These are phyloP conservation scores for Smittia sp. DNA, from an alignment of 2,888 invertebrate genomes.

Conservation along the genomic window DNA sequence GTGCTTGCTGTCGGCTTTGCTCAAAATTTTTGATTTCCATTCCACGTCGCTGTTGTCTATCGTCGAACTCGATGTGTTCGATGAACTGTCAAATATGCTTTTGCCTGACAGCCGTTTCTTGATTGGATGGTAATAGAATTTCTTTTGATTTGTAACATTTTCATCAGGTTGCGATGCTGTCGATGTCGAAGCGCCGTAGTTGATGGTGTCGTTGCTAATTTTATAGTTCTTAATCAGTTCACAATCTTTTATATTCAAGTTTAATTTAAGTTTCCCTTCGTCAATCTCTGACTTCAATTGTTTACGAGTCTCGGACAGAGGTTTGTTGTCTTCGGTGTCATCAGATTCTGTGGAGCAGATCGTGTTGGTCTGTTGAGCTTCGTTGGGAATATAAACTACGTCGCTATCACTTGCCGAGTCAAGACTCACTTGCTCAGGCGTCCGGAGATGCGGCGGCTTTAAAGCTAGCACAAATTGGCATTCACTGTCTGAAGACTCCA, in stretches of 20 bases:
- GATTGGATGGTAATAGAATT: constrained; percentile 4
- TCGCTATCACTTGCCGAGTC: constrained; percentile 52
- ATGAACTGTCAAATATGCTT: constrained; percentile 21
- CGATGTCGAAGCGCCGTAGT: constrained; percentile 30
- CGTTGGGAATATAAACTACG: constrained; percentile 49
- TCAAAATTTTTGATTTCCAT: neutral
- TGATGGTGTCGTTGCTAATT: neutral
- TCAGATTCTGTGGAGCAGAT: neutral
- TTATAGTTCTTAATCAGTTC: neutral
- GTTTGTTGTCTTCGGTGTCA: constrained; percentile 36
- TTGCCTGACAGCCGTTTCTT: constrained; percentile 12
- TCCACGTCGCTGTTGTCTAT: neutral
- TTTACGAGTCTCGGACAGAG: neutral
- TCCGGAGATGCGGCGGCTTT: constrained; percentile 53
- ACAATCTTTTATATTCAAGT: neutral
- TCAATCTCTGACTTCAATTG: constrained; percentile 20
- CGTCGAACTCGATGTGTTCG: neutral
- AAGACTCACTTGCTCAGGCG: constrained; percentile 52
- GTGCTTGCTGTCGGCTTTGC: neutral
- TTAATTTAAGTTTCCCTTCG: neutral
- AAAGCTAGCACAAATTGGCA: constrained; percentile 52
- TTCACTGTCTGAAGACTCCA: constrained; percentile 45
- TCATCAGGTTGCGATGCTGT: constrained; percentile 1
- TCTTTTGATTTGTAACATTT: constrained; percentile 10
- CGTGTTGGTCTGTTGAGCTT: constrained; percentile 34